Percentiles rank a stretch among this genome's conserved stretches.
phyloP scores from a whole-genome alignment of 1,140 invertebrate species.

The Monomorium pharaonis region DNA sequence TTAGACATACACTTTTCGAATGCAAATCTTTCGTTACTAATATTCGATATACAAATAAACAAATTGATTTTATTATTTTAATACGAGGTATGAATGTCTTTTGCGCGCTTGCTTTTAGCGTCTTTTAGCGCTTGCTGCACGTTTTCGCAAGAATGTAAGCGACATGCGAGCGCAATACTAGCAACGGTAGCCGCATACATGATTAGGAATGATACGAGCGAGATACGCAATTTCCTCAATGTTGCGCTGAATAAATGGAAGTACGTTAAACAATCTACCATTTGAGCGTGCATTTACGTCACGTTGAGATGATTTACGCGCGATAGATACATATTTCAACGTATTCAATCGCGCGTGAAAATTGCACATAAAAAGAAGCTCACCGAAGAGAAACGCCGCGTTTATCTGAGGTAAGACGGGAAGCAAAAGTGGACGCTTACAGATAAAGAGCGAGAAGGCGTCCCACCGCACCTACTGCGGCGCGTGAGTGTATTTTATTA shows the following conservation, averaged over 20 bases:
- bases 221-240: not conserved
- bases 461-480: not conserved
- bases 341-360: slow-evolving; percentile 21
- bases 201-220: not conserved
- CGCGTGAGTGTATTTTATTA: not conserved
- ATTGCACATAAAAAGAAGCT: slow-evolving; percentile 17
- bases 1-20: not conserved
- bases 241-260: not conserved
- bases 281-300: not conserved
- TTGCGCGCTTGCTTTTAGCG: slow-evolving; percentile 4
- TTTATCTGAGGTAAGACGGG: slow-evolving; percentile 40
- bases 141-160: not conserved
- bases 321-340: slow-evolving; percentile 3
- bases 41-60: not conserved
- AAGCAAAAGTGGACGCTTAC: slow-evolving; percentile 49
- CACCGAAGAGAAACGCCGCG: slow-evolving; percentile 30
- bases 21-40: not conserved
- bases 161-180: not conserved
- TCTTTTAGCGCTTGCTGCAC: not conserved
- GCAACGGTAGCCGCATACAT: not conserved
- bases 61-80: slow-evolving; percentile 20
- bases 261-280: not conserved
- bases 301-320: slow-evolving; percentile 4
- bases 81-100: not conserved
- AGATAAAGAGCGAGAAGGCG: slow-evolving; percentile 54